phyloP scores from a whole-genome alignment of 2,113 vertebrate genomes.

The Nothocercus nigrocapillus region DNA sequence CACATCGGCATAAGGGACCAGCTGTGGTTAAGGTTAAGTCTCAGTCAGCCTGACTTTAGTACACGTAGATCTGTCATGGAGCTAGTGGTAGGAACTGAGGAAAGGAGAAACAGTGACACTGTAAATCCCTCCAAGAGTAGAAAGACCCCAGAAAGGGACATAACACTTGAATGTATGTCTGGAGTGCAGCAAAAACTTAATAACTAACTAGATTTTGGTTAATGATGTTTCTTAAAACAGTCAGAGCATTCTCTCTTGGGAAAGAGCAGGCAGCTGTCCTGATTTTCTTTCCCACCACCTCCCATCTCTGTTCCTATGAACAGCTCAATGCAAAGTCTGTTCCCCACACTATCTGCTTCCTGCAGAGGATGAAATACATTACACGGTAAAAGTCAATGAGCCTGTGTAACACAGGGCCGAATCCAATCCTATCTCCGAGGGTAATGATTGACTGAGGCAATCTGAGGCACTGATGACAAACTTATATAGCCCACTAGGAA shows the following conservation, averaged over 20 bases:
- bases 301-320: not conserved
- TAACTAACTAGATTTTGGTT: not conserved
- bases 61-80: not conserved
- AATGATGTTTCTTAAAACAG: not conserved
- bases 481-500: conserved; percentile 23
- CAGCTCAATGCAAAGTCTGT: not conserved
- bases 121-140: not conserved
- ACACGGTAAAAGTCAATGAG: conserved; percentile 58
- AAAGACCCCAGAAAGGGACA: not conserved
- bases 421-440: not conserved
- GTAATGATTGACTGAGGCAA: conserved; percentile 62
- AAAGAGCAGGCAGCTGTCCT: not conserved
- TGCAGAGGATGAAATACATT: conserved; percentile 49
- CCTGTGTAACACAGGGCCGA: not conserved
- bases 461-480: conserved; percentile 15
- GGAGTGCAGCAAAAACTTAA: not conserved
- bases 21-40: not conserved
- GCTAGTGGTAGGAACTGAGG: not conserved
- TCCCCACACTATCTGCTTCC: not conserved
- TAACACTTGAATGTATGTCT: not conserved
- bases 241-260: not conserved
- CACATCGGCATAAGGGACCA: not conserved
- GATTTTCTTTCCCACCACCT: not conserved
- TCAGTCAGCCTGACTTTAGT: not conserved
- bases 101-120: not conserved